Percentiles rank a stretch among this genome's conserved stretches.
Conservation (phyloP, 2,113 vertebrate species). For the Platichthys stellatus region DNA sequence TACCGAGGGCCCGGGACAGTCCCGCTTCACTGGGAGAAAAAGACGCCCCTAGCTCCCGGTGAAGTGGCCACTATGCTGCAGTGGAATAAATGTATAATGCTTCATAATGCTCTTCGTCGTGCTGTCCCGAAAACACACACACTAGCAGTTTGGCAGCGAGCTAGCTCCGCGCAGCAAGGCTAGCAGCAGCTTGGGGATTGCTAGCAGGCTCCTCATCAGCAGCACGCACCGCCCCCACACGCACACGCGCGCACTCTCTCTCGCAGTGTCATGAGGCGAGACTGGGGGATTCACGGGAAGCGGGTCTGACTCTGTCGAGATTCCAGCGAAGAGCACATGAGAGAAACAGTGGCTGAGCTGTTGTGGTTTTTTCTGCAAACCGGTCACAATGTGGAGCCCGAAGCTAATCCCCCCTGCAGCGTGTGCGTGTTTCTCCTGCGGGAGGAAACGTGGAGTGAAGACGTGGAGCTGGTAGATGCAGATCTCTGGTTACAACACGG, state of each 20-base stretch:
- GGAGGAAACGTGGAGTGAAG: too few relatives aligned
- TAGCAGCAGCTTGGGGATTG: constrained; percentile 48
- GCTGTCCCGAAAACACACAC: constrained; percentile 42
- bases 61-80: constrained; percentile 26
- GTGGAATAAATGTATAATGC: constrained; percentile 18
- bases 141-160: constrained; percentile 45
- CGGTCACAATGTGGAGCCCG: neutral
- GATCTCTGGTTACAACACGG: neutral
- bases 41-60: constrained; percentile 35
- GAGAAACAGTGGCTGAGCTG: neutral
- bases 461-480: too few relatives aligned
- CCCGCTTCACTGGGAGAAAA: constrained; percentile 3
- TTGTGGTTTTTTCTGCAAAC: neutral
- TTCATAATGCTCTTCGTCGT: constrained; percentile 56
- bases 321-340: neutral
- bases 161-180: constrained; percentile 48
- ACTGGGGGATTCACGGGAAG: constrained; percentile 22
- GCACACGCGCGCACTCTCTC: neutral
- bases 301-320: constrained; percentile 5
- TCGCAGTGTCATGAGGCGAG: constrained; percentile 18
- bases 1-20: constrained; percentile 12
- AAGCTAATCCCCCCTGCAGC: too few relatives aligned
- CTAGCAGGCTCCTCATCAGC: constrained; percentile 54
- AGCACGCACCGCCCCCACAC: constrained; percentile 63
- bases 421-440: neutral